Percentiles rank a stretch among this genome's conserved stretches.
phyloP scores from a whole-genome alignment of 2,888 invertebrate genomes.

The Agelastica alni region DNA sequence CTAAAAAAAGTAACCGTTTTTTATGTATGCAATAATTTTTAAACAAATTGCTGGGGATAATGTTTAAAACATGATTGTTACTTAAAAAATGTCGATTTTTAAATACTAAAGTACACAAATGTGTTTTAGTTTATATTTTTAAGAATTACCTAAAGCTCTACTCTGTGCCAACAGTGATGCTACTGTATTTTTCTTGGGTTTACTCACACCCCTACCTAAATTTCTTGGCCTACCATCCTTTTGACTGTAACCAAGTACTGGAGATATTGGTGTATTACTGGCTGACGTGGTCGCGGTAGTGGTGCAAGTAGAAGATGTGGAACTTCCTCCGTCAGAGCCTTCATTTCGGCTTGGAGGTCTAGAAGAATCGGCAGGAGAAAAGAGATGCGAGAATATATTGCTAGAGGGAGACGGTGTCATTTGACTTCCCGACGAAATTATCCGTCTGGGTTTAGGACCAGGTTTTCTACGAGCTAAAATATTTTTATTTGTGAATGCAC shows the following conservation, averaged over 20 bases:
- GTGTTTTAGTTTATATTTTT: too few species aligned
- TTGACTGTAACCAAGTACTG: conserved; percentile 36
- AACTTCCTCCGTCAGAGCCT: conserved; percentile 49
- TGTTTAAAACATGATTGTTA: too few species aligned
- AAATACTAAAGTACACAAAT: too few species aligned
- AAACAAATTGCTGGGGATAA: too few species aligned
- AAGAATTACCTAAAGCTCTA: conserved; percentile 70
- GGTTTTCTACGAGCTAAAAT: conserved; percentile 72
- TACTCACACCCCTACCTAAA: conserved; percentile 83
- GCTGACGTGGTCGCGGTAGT: conserved; percentile 29
- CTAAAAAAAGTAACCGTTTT: conserved; percentile 42
- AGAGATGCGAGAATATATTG: conserved; percentile 61
- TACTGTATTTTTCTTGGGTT: conserved; percentile 91
- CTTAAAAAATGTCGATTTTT: too few species aligned
- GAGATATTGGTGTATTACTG: conserved; percentile 30
- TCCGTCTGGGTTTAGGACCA: conserved; percentile 69
- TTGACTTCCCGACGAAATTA: conserved; percentile 59
- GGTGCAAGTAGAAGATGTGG: conserved; percentile 47
- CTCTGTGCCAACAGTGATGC: conserved; percentile 87
- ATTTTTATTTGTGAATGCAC: too few species aligned
- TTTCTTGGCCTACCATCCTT: conserved; percentile 83
- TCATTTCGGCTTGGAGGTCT: conserved; percentile 60
- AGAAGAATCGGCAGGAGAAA: conserved; percentile 65
- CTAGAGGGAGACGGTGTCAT: conserved; percentile 59
- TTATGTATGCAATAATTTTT: too few species aligned